A percentile compares a stretch with the other conserved stretches of the same genome.
These are phyloP conservation scores for Bos taurus DNA, from an alignment of 2,113 vertebrate species.

Conservation along the genomic window DNA sequence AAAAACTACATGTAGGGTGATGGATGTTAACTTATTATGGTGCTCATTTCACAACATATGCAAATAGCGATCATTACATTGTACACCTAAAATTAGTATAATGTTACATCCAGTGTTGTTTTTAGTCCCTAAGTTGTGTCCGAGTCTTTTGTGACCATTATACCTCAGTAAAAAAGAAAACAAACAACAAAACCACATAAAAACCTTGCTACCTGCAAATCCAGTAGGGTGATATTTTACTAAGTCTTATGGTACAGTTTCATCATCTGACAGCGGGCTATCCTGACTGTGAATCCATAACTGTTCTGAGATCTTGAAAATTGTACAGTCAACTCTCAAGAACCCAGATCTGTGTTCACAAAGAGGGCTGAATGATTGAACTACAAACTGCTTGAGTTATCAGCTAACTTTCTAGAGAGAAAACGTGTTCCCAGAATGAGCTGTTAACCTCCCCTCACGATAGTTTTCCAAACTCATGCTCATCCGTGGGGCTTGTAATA, in stretches of 20 bases:
- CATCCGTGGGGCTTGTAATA: not conserved
- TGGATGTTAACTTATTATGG: not conserved
- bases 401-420: not conserved
- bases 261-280: not conserved
- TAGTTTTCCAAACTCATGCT: not conserved
- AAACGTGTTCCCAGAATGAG: not conserved
- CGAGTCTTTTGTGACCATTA: not conserved
- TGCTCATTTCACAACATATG: not conserved
- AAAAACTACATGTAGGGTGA: not conserved
- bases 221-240: not conserved
- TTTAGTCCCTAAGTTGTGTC: not conserved
- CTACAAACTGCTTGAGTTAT: conserved; percentile 34
- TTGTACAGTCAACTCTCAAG: conserved; percentile 31
- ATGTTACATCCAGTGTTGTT: not conserved
- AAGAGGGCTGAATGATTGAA: conserved; percentile 50
- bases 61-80: not conserved
- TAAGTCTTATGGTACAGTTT: not conserved
- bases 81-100: not conserved
- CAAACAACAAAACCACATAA: not conserved
- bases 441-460: not conserved
- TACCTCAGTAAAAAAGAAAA: not conserved
- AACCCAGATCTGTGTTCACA: conserved; percentile 39
- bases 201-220: not conserved
- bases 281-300: conserved; percentile 57
- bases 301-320: conserved; percentile 65